Percentiles rank a stretch among this genome's conserved stretches.
phyloP scores from a whole-genome alignment of 2,888 invertebrate species.

The Dastarcus helophoroides region DNA sequence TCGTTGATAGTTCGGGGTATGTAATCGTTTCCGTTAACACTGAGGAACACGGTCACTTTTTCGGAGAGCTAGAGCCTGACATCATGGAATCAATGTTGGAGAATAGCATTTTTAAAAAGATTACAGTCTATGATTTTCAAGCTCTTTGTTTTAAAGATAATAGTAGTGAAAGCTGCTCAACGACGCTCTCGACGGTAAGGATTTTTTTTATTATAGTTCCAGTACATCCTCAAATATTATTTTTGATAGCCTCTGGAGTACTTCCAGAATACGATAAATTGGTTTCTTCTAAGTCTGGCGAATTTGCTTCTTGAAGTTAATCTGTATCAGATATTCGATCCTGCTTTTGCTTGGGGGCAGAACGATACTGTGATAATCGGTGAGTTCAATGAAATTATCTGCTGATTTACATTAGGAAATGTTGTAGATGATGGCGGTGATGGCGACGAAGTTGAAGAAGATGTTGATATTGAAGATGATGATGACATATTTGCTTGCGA shows the following conservation, averaged over 20 bases:
- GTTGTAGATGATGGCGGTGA: slow-evolving; percentile 33
- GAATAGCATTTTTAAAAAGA: slow-evolving; percentile 58
- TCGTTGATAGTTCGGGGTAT: slow-evolving; percentile 89
- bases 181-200: background rate
- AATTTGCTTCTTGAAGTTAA: too few species aligned
- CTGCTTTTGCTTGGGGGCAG: too few species aligned
- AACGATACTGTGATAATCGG: too few species aligned
- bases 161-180: slow-evolving; percentile 20
- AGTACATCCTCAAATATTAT: too few species aligned
- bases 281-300: too few species aligned
- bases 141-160: slow-evolving; percentile 52
- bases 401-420: too few species aligned
- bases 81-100: slow-evolving; percentile 66
- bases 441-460: slow-evolving; percentile 29
- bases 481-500: slow-evolving; percentile 30
- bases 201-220: too few species aligned
- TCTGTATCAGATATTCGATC: too few species aligned
- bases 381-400: too few species aligned
- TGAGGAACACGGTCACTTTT: slow-evolving; percentile 64
- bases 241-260: too few species aligned
- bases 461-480: slow-evolving; percentile 38
- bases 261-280: too few species aligned
- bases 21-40: slow-evolving; percentile 62
- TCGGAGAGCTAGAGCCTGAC: slow-evolving; percentile 69
- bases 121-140: slow-evolving; percentile 77